These are phyloP conservation scores for Phasia obesa DNA, from an alignment of 2,888 invertebrate species.

Conservation along the genomic window DNA sequence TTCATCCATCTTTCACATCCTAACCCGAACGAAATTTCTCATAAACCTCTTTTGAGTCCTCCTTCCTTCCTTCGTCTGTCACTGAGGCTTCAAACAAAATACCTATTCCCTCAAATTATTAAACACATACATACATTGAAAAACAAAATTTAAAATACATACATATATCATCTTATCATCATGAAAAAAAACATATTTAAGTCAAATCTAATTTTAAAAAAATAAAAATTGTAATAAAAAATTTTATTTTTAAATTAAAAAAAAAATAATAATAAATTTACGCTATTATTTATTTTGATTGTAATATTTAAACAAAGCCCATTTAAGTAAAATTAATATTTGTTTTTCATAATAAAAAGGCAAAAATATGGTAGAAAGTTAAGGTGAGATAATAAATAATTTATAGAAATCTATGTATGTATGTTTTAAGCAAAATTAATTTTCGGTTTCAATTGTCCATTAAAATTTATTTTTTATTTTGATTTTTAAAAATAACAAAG, in stretches of 20 bases:
- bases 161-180: constrained; percentile 60
- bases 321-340: constrained; percentile 9
- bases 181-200: constrained; percentile 44
- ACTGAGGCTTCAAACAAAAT: neutral
- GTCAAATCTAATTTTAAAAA: constrained; percentile 38
- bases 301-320: neutral
- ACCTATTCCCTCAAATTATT: constrained; percentile 20
- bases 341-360: constrained; percentile 17
- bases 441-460: constrained; percentile 50
- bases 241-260: neutral
- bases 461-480: constrained; percentile 28
- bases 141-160: neutral
- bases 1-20: neutral
- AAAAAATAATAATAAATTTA: neutral
- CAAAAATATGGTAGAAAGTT: constrained; percentile 10
- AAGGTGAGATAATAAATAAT: neutral
- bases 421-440: constrained; percentile 56
- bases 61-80: neutral
- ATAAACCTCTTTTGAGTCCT: neutral
- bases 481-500: constrained; percentile 11
- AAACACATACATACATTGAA: constrained; percentile 19
- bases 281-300: constrained; percentile 12
- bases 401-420: constrained; percentile 37
- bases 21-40: neutral
- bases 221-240: neutral